Evolutionary conservation across 2,797 vertebrate genomes (phyloP).

Genomic region (Emydoidea blandingii): DNA sequence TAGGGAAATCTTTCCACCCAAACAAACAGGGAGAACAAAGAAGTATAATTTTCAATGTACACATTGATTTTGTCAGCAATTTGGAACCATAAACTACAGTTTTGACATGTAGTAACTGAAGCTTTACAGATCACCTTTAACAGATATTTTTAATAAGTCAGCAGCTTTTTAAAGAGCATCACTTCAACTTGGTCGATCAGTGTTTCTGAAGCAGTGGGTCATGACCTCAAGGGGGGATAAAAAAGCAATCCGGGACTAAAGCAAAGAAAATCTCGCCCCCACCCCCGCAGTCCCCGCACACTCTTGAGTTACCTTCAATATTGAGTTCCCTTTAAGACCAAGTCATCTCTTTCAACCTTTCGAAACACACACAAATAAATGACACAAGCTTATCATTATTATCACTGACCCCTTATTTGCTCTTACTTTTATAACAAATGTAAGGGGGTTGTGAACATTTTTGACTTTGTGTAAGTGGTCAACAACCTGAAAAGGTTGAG

Average conservation of each 20-base stretch:
- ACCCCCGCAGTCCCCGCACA: constrained; percentile 45
- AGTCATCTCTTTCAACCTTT: constrained; percentile 51
- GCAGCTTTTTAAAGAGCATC: background rate
- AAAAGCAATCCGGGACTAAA: constrained; percentile 68
- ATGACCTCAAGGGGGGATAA: constrained; percentile 34
- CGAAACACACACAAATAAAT: constrained; percentile 41
- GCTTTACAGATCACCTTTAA: constrained; percentile 33
- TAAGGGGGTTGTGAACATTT: constrained; percentile 28
- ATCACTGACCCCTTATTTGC: constrained; percentile 63
- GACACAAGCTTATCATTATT: constrained; percentile 57
- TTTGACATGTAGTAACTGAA: background rate
- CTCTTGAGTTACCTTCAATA: constrained; percentile 35
- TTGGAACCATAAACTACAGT: background rate
- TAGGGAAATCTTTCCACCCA: background rate
- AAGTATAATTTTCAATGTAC: background rate
- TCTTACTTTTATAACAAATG: constrained; percentile 50
- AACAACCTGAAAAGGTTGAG: background rate
- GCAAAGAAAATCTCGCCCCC: constrained; percentile 39
- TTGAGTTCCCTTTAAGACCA: constrained; percentile 63
- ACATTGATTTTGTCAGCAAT: background rate
- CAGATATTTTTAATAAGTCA: background rate
- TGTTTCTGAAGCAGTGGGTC: constrained; percentile 67
- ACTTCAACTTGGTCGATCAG: constrained; percentile 50
- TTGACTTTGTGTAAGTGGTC: background rate
- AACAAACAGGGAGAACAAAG: background rate